These are phyloP conservation scores for Vesta saturnalis DNA, from an alignment of 2,888 invertebrate genomes.

Conservation along the genomic window DNA sequence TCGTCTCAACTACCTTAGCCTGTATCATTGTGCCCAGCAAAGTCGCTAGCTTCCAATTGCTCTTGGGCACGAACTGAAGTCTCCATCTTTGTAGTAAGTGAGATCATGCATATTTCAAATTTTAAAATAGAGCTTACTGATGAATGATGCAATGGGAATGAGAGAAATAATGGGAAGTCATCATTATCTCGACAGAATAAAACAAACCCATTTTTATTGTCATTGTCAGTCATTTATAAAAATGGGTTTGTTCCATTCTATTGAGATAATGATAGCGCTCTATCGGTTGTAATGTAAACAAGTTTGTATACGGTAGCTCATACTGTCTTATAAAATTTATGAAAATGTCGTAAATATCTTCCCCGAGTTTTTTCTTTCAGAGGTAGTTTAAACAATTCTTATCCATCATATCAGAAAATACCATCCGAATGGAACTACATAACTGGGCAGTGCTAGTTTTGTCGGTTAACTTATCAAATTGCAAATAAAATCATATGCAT, in stretches of 20 bases:
- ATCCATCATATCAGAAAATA: too few relatives aligned
- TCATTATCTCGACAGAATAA: too few relatives aligned
- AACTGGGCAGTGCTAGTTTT: slow-evolving; percentile 41
- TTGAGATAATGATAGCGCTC: too few relatives aligned
- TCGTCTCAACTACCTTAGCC: slow-evolving; percentile 37
- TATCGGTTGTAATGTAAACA: too few relatives aligned
- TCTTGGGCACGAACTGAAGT: slow-evolving; percentile 4
- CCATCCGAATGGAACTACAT: too few relatives aligned
- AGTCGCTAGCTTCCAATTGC: slow-evolving; percentile 9
- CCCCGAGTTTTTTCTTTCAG: slow-evolving; percentile 40
- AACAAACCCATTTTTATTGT: too few relatives aligned
- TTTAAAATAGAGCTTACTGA: slow-evolving; percentile 26
- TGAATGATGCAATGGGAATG: slow-evolving; percentile 34
- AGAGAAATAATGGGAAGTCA: too few relatives aligned
- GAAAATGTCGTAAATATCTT: slow-evolving; percentile 43
- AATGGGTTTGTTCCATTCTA: too few relatives aligned
- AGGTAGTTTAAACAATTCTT: slow-evolving; percentile 42
- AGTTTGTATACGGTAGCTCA: slow-evolving; percentile 37
- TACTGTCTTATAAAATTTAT: slow-evolving; percentile 42
- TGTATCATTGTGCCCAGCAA: neutral
- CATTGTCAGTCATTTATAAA: too few relatives aligned
- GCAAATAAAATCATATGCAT: too few relatives aligned
- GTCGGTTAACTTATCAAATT: too few relatives aligned
- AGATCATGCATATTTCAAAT: slow-evolving; percentile 31
- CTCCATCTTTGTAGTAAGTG: slow-evolving; percentile 1